Base-by-base conservation (phyloP, 2,113 vertebrate species). In the Mustelus asterias region DNA sequence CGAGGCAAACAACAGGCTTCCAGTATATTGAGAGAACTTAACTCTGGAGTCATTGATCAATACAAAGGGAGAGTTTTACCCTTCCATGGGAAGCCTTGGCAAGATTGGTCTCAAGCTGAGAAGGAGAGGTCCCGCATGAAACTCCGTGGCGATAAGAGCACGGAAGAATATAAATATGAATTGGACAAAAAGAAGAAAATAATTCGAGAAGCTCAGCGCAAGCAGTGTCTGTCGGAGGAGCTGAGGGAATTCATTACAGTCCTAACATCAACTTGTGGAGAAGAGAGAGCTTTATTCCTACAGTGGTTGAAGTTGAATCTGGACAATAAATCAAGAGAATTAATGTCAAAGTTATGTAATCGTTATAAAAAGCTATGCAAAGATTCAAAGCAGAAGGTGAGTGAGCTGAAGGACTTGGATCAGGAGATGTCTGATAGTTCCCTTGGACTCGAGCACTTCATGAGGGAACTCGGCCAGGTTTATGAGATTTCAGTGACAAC, bases 401-500 rank as follows among this genome's bases (percentile, higher is more conserved):
- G 97, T 6, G 96, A 97, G 14, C 97, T 97, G 7, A 96, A 96
- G 29, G 20, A 96, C 26, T 96, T 98, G 78, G 97, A 97, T 22
- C 96, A 97, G 76, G 29, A 95, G 4, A 86, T 97, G 90, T 14
- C 97, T 37, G 96, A 97, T 0, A 96, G 96, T n/a, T 97, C 97
- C 16, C 96, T 98, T 24, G 97, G 97, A 4, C 97, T 98, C 93
- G 97, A 98, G 72, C 97, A 98, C 96, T 98, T 98, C 96, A 96
- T 98, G 92, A 96, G 97, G 48, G 97, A 98, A 96, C 97, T 98
- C 97, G 97, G 97, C 1, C 96, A 98, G 29, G 96, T 98, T 97
- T 98, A 97, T 96, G 97, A 98, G 95, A n/a, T 88, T 63, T 92
- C 48, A 26, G 89, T 60, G 29, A 92, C 89, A 5, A 7, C 29